phyloP scores from a whole-genome alignment of 2,888 invertebrate genomes.

The Phengaris arion region DNA sequence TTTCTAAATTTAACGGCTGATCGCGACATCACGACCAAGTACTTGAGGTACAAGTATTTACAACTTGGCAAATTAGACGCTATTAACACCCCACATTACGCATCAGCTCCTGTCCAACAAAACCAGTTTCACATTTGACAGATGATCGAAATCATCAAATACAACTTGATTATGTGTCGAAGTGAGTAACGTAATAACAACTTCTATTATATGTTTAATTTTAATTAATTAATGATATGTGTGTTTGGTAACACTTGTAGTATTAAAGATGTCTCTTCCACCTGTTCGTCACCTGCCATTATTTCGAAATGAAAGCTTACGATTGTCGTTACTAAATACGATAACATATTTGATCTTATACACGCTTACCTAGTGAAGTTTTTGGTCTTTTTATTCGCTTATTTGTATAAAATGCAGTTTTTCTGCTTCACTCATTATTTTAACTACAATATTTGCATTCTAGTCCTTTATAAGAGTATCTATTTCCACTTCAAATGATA shows the following conservation, averaged over 20 bases:
- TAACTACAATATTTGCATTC: background rate
- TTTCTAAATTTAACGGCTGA: too few species aligned
- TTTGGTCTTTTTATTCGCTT: background rate
- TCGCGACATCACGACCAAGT: too few species aligned
- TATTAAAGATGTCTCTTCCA: slow-evolving; percentile 9
- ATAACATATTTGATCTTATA: background rate
- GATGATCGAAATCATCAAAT: background rate
- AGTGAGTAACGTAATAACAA: background rate
- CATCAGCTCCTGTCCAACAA: background rate
- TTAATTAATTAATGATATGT: slow-evolving; percentile 18
- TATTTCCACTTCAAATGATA: background rate
- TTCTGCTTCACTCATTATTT: background rate
- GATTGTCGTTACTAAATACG: background rate
- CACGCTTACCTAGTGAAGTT: background rate
- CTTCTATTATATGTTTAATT: background rate
- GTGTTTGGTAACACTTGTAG: slow-evolving; percentile 16
- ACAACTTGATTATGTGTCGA: background rate
- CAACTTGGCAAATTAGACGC: too few species aligned
- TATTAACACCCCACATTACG: too few species aligned
- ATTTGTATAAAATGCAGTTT: background rate
- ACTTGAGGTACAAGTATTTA: too few species aligned
- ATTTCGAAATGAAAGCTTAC: slow-evolving; percentile 26
- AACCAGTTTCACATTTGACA: background rate
- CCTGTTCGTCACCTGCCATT: slow-evolving; percentile 24
- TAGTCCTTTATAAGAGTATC: background rate